These are phyloP conservation scores for Aporrectodea caliginosa DNA, from an alignment of 1,140 invertebrate genomes.

Conservation along the genomic window DNA sequence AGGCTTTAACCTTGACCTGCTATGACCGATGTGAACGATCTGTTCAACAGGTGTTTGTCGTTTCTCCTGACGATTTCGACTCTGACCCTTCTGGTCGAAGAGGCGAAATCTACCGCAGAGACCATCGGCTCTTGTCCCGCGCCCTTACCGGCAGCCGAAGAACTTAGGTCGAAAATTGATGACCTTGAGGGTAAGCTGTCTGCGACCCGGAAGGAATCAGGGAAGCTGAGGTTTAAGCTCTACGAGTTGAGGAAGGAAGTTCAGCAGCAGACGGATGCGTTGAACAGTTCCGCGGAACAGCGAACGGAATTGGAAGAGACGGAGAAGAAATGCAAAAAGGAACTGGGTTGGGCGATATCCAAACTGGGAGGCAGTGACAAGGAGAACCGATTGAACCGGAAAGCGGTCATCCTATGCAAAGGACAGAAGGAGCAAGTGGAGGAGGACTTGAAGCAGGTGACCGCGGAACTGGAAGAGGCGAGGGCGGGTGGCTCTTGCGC, in stretches of 20 bases:
- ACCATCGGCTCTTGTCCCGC: not conserved
- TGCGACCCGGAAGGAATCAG: not conserved
- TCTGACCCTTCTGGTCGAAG: too few relatives aligned
- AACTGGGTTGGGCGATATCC: not conserved
- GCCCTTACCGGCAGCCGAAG: not conserved
- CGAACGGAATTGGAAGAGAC: not conserved
- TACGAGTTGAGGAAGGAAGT: not conserved
- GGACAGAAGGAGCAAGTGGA: not conserved
- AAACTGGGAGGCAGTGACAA: not conserved
- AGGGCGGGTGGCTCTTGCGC: not conserved
- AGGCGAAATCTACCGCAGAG: too few relatives aligned
- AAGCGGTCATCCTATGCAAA: not conserved
- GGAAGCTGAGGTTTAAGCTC: not conserved
- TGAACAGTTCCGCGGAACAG: not conserved
- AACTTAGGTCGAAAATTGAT: not conserved
- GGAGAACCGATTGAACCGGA: not conserved
- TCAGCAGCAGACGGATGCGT: not conserved
- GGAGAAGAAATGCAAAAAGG: not conserved
- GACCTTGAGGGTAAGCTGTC: not conserved
- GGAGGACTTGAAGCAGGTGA: not conserved
- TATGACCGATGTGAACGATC: too few relatives aligned
- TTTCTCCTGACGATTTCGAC: too few relatives aligned
- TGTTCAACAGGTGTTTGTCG: too few relatives aligned
- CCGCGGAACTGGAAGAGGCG: not conserved
- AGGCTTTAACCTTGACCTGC: too few relatives aligned